Evolutionary conservation across 2,113 vertebrate species (phyloP).

Genomic region (Progne subis): DNA sequence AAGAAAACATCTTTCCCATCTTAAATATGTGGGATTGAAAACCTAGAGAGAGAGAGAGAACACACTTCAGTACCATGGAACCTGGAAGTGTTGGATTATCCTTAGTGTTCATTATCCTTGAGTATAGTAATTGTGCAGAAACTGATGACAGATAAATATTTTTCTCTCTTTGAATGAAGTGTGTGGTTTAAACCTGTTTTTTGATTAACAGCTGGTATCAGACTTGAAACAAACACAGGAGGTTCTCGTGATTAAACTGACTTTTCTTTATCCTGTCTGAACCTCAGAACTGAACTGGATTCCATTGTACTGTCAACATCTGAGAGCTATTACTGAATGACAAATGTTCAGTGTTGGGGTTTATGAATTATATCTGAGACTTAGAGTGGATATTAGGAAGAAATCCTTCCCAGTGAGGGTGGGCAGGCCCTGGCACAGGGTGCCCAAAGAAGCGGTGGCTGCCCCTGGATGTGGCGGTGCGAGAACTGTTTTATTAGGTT

Average conservation of each 20-base stretch:
- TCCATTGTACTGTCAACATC: not conserved
- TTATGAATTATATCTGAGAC: not conserved
- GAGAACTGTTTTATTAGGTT: too few relatives aligned
- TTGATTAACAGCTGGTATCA: not conserved
- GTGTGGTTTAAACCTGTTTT: not conserved
- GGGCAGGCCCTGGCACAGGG: not conserved
- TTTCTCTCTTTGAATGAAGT: not conserved
- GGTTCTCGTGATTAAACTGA: not conserved
- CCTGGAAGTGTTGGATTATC: not conserved
- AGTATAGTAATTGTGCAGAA: not conserved
- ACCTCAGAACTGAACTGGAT: not conserved
- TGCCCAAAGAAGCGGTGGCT: not conserved
- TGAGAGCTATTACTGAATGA: not conserved
- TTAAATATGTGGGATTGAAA: not conserved
- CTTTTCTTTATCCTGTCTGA: not conserved
- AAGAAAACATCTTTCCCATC: not conserved
- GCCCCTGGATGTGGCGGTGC: not conserved
- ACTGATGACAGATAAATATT: not conserved
- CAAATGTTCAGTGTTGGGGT: not conserved
- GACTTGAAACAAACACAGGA: not conserved
- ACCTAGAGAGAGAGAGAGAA: not conserved
- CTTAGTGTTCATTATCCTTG: not conserved
- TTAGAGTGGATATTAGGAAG: not conserved
- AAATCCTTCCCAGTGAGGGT: rapidly evolving
- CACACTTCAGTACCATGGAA: not conserved